A percentile compares a stretch with the other conserved stretches of the same genome.
Evolutionary conservation across 2,888 invertebrate species (phyloP).

Genomic region (Chaetogeoica ovagalla): DNA sequence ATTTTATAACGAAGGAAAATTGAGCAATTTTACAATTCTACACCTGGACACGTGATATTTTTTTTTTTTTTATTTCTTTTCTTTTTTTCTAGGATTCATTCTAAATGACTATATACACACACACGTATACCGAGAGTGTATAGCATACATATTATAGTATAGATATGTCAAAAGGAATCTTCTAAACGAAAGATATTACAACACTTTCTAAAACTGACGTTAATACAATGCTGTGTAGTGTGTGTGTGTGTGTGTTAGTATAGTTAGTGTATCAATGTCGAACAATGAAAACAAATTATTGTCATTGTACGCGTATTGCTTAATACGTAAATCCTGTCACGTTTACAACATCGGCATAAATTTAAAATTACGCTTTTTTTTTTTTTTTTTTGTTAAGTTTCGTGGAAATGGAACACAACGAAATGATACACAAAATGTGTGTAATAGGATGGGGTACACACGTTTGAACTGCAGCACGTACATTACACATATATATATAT

Average conservation of each 20-base stretch:
- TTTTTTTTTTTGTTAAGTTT: slow-evolving; percentile 8
- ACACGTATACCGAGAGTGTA: neutral
- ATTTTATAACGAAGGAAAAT: too few species aligned
- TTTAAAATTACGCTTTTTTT: slow-evolving; percentile 36
- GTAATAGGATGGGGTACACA: too few species aligned
- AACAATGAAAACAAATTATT: slow-evolving; percentile 52
- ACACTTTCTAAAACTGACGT: slow-evolving; percentile 49
- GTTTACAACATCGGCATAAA: slow-evolving; percentile 46
- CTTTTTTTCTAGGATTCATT: neutral
- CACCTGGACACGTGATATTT: neutral
- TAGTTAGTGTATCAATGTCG: slow-evolving; percentile 37
- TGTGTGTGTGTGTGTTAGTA: too few species aligned
- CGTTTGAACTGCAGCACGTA: neutral
- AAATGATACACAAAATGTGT: neutral
- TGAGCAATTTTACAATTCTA: too few species aligned
- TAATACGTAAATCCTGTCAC: slow-evolving; percentile 45
- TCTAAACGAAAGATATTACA: slow-evolving; percentile 19
- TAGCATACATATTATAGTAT: neutral
- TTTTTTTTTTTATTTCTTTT: slow-evolving; percentile 1
- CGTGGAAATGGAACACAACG: slow-evolving; percentile 27
- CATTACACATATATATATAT: neutral
- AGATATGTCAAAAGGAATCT: slow-evolving; percentile 15
- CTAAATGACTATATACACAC: neutral
- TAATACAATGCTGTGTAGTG: slow-evolving; percentile 8
- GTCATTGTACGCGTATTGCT: slow-evolving; percentile 20